Evolutionary conservation across 2,888 invertebrate genomes (phyloP), one percentile per base, ranked within the genome.

Genomic region (Tigriopus californicus): DNA sequence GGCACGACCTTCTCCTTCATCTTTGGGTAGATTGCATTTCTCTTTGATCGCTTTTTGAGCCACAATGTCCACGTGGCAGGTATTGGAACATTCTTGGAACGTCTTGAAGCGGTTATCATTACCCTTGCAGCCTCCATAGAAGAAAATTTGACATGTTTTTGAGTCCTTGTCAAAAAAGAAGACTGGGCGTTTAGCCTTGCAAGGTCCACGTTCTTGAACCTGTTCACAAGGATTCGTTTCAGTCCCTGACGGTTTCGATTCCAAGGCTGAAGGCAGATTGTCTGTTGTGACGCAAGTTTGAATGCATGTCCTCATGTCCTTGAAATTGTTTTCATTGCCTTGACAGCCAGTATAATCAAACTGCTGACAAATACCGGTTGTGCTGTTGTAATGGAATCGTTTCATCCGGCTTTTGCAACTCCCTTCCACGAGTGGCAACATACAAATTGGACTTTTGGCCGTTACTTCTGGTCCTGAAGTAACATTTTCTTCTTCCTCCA

Each of bases 291-390:
- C 54, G 41, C 54, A 54, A 8, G 41, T 40, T 54, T 41, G 24
- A n/a, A 33, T 40, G 18, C 54, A 54, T n/a, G 24, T 11, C 2
- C 41, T 40, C n/a, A n/a, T 41, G 1, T 18, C 41, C 18, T 41
- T n/a, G 41, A 54, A 54, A 15, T 54, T 54, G 18, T 54, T 54
- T 33, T n/a, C 40, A 41, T 54, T 54, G 25, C 54, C 54, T 22
- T 54, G 54, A n/a, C 54, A 54, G 1, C 54, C 54, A 40, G 41
- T 41, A 15, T 54, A 54, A 2, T 33, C 18, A 22, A 54, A 54
- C 13, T 18, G 41, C n/a, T 41, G 25, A n/a, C 54, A 54, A 33
- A 25, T 18, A 18, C 54, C 54, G 5, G 24, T 18, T n/a, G 11
- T 41, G 33, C 40, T 18, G 15, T 40, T 41, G 41, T 54, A 54